A percentile compares a stretch with the other conserved stretches of the same genome.
Conservation (phyloP, 2,113 vertebrate species). For the Leptobrachium leishanense region DNA sequence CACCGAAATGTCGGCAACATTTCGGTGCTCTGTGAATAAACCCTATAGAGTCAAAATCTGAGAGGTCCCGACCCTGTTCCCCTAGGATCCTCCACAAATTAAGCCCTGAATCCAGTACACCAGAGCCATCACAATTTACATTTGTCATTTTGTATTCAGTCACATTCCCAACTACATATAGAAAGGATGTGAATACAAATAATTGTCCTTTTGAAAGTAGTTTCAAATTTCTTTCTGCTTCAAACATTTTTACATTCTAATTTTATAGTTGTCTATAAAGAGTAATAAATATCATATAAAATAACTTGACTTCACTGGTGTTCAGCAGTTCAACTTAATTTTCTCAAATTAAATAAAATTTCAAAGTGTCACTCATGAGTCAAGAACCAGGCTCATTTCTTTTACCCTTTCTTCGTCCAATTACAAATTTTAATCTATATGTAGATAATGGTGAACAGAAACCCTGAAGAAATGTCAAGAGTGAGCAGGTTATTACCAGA, state of each 20-base stretch:
- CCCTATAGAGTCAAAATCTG: too few species aligned
- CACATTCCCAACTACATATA: too few species aligned
- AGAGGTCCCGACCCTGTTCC: too few species aligned
- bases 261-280: slow-evolving; percentile 32
- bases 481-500: slow-evolving; percentile 90
- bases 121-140: too few species aligned
- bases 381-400: slow-evolving; percentile 77
- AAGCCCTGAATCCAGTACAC: too few species aligned
- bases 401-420: slow-evolving; percentile 88
- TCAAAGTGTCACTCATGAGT: slow-evolving; percentile 84
- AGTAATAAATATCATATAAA: slow-evolving; percentile 57
- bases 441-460: slow-evolving; percentile 92
- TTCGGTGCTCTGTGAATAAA: too few species aligned
- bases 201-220: slow-evolving; percentile 1
- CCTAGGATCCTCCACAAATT: too few species aligned
- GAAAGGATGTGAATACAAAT: not conserved
- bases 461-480: slow-evolving; percentile 94
- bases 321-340: slow-evolving; percentile 84
- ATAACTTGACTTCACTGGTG: slow-evolving; percentile 73
- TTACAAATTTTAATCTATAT: slow-evolving; percentile 98
- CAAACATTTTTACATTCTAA: not conserved
- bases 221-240: not conserved
- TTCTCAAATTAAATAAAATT: slow-evolving; percentile 88
- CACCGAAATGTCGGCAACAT: too few species aligned
- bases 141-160: too few species aligned